These are phyloP conservation scores for Scyliorhinus canicula DNA, from an alignment of 2,797 vertebrate species.

Conservation along the genomic window DNA sequence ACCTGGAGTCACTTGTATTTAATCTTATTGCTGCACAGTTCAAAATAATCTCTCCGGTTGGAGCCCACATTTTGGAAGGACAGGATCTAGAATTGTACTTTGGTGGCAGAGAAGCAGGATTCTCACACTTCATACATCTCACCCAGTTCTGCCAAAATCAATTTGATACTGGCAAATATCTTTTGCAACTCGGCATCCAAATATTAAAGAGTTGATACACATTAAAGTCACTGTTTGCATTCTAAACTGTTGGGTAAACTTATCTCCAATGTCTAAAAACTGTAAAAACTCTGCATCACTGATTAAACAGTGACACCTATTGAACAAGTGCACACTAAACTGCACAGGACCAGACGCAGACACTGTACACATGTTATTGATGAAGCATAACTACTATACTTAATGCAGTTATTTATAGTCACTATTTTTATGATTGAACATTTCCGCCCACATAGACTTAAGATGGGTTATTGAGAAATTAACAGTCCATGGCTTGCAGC, in stretches of 20 bases:
- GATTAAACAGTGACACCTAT: background rate
- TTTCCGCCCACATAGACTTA: background rate
- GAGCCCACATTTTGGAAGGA: background rate
- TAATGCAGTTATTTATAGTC: background rate
- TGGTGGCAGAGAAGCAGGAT: background rate
- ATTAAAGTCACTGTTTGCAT: background rate
- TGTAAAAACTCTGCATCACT: background rate
- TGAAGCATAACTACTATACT: background rate
- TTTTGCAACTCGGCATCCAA: background rate
- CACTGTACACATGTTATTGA: background rate
- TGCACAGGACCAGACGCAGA: background rate
- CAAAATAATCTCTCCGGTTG: background rate
- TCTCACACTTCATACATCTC: background rate
- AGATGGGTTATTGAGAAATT: background rate
- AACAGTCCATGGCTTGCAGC: background rate
- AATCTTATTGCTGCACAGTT: background rate
- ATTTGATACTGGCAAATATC: background rate
- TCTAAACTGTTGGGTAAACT: background rate
- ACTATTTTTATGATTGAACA: background rate
- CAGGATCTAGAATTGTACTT: background rate
- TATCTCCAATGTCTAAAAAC: background rate
- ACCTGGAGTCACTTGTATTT: background rate
- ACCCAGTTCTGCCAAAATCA: background rate
- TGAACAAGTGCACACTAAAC: background rate
- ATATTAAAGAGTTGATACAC: background rate